Evolutionary conservation across 2,888 invertebrate genomes (phyloP), one percentile per base, ranked within the genome.

Genomic region (Rotaria magnacalcarata): DNA sequence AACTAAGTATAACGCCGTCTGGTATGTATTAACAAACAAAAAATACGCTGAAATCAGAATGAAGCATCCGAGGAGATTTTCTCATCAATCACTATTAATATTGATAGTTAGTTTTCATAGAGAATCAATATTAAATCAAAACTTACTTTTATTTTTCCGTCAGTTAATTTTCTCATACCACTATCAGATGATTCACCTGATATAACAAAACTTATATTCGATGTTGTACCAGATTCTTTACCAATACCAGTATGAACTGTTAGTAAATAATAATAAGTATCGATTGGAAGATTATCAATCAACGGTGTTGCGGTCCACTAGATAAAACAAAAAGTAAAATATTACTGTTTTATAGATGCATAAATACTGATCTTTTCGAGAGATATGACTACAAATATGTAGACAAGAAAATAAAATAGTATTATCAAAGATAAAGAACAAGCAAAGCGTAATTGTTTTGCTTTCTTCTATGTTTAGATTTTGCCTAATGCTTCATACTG

Each of bases 211-310:
- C 90, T 89, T 85, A 90, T 88, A 86, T 89, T 89, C 24, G 91
- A 91, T 58, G 88, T 89, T 2, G 91, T 91, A 24, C 89, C 89
- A 0, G 90, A 88, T 47, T 89, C 88, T 87, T 90, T 88, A 87
- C 89, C 89, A 85, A 89, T 88, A 3, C 91, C 92, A 1, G 92
- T 92, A 88, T 90, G 89, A 21, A 92, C 90, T 0, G 91, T 89
- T 58, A 92, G 87, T 87, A 92, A 91, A 88, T 92, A 92, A 87
- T 91, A 89, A 88, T 92, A 92, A 86, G 88, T 90, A 87, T 91
- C 91, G 2, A 90, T 89, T 3, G 91, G 91, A 52, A 92, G 89
- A 88, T 92, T 92, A 88, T 92, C 92, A 43, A 90, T 90, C 50
- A 92, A 88, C 1, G 91, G 91, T n/a, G 90, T 88, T 1, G 91